These are phyloP conservation scores for Eupithecia inturbata DNA, from an alignment of 2,888 invertebrate species.

Conservation along the genomic window DNA sequence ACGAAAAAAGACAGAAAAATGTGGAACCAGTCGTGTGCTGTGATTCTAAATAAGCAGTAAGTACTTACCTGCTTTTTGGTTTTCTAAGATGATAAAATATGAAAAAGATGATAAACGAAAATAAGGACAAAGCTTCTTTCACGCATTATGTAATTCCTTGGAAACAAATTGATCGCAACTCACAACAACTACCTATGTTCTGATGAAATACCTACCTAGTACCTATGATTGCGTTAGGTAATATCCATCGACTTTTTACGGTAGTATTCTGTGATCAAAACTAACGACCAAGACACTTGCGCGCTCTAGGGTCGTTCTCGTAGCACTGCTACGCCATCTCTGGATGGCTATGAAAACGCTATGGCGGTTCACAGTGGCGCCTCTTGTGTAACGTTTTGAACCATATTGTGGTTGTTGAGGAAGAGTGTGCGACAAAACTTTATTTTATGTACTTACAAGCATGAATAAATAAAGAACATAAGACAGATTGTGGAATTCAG, in stretches of 20 bases:
- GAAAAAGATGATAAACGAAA: too few species aligned
- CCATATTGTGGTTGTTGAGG: background rate
- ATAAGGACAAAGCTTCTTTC: too few species aligned
- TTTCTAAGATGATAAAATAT: too few species aligned
- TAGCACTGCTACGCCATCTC: conserved; percentile 39
- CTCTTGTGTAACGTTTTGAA: conserved; percentile 14
- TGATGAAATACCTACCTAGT: too few species aligned
- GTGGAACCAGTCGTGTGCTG: too few species aligned
- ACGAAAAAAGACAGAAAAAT: too few species aligned
- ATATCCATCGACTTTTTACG: background rate
- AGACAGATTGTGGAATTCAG: too few species aligned
- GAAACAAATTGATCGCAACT: background rate
- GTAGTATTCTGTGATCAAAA: background rate
- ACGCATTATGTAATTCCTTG: too few species aligned
- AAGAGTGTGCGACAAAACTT: background rate
- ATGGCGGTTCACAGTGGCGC: conserved; percentile 29
- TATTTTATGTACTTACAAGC: background rate
- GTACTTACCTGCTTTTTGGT: too few species aligned
- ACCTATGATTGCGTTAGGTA: background rate
- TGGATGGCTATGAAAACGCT: conserved; percentile 15
- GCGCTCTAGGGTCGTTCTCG: background rate
- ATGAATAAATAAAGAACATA: background rate
- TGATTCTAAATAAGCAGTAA: too few species aligned
- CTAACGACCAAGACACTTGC: background rate
- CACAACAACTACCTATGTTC: background rate